Conservation (phyloP, 2,888 invertebrate species). For the Acrobasis consociella region DNA sequence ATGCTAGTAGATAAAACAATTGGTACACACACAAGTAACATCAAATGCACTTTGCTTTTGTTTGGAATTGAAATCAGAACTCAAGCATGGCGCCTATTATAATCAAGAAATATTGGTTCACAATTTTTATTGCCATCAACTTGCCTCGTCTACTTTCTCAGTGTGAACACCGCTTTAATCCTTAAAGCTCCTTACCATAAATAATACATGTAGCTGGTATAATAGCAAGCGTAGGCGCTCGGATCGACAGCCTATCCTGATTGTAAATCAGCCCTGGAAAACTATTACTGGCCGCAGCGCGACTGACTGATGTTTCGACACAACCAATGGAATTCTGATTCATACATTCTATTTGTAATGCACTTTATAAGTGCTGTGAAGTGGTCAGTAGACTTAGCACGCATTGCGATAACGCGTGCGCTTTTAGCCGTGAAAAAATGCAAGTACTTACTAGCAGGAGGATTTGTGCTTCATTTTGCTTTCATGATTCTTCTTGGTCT, state of each 20-base stretch:
- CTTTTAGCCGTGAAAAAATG: background rate
- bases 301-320: constrained; percentile 68
- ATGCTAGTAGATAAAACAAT: too few species aligned
- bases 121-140: background rate
- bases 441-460: background rate
- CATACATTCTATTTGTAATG: constrained; percentile 47
- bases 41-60: too few species aligned
- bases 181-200: constrained; percentile 81
- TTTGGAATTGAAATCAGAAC: too few species aligned
- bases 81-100: too few species aligned
- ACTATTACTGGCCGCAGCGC: constrained; percentile 46
- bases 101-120: background rate
- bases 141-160: background rate
- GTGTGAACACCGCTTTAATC: constrained; percentile 50
- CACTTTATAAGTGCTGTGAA: constrained; percentile 15
- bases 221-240: constrained; percentile 76
- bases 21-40: too few species aligned
- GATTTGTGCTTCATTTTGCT: too few species aligned
- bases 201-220: constrained; percentile 79
- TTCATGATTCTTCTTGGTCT: too few species aligned
- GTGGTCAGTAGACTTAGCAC: constrained; percentile 4
- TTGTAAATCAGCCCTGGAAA: constrained; percentile 75
- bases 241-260: constrained; percentile 78
- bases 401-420: constrained; percentile 1
- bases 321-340: constrained; percentile 66